Evolutionary conservation across 2,113 vertebrate genomes (phyloP).

Genomic region (Tyrannus savana): DNA sequence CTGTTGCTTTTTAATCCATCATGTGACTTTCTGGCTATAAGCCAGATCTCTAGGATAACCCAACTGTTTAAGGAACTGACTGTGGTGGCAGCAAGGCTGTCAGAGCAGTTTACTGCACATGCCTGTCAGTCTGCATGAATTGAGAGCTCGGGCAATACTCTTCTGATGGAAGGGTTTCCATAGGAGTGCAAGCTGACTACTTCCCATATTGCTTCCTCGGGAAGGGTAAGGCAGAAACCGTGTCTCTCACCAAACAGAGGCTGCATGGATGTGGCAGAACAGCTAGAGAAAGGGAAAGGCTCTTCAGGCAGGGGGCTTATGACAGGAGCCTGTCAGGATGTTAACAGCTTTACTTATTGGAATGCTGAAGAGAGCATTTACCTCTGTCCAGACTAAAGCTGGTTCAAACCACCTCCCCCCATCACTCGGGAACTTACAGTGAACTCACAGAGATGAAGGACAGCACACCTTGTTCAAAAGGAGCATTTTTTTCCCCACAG

Average conservation of each 20-base stretch:
- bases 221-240: neutral
- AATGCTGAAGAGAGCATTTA: neutral
- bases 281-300: neutral
- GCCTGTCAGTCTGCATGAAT: neutral
- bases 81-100: neutral
- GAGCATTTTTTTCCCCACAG: neutral
- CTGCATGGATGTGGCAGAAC: neutral
- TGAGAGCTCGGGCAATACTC: neutral
- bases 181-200: rapidly evolving
- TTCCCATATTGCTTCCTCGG: neutral
- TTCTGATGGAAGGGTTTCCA: neutral
- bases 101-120: neutral
- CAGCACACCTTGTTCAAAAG: neutral
- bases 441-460: neutral
- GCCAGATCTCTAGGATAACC: neutral
- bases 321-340: neutral
- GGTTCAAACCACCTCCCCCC: neutral
- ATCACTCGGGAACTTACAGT: neutral
- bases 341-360: neutral
- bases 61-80: neutral
- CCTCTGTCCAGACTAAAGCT: neutral
- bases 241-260: neutral
- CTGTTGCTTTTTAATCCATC: neutral
- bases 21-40: neutral
- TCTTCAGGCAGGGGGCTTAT: neutral